Percentiles rank a stretch among this genome's conserved stretches.
phyloP scores from a whole-genome alignment of 1,140 invertebrate genomes.

The Hermatobates lingyangjiaoensis region DNA sequence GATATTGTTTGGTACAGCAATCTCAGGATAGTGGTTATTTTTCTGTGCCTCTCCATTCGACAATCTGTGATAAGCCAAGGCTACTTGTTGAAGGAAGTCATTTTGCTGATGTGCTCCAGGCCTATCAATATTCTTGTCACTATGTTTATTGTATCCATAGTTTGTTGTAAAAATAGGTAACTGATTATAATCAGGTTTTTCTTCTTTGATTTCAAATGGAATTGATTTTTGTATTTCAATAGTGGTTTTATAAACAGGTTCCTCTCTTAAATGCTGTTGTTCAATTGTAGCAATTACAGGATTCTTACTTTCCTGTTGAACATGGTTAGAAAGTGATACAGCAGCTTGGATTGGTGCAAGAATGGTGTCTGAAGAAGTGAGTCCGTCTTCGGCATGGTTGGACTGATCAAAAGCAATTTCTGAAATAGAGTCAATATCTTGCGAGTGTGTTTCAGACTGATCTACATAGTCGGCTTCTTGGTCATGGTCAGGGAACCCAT shows the following conservation, averaged over 20 bases:
- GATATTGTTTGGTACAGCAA: background rate
- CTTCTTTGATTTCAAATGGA: slow-evolving; percentile 13
- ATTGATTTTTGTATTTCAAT: slow-evolving; percentile 17
- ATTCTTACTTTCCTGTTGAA: slow-evolving; percentile 14
- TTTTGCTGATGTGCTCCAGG: background rate
- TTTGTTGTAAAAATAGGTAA: background rate
- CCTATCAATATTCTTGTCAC: background rate
- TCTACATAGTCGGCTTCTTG: background rate
- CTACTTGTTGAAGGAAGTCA: slow-evolving; percentile 9
- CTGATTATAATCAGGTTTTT: background rate
- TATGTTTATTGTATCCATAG: background rate
- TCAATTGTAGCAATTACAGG: slow-evolving; percentile 5
- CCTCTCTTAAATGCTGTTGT: slow-evolving; percentile 10
- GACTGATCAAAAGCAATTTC: background rate
- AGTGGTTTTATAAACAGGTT: slow-evolving; percentile 13
- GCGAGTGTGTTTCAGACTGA: background rate
- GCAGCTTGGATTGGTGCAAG: slow-evolving; percentile 28
- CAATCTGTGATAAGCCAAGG: slow-evolving; percentile 10
- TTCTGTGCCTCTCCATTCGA: background rate
- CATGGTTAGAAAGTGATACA: slow-evolving; percentile 23
- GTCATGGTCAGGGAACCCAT: background rate
- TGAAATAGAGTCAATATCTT: slow-evolving; percentile 1
- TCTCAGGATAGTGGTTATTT: background rate
- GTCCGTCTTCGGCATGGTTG: background rate
- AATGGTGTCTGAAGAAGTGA: slow-evolving; percentile 20